Evolutionary conservation across 2,888 invertebrate genomes (phyloP).

Genomic region (Stenotaenia linearis): DNA sequence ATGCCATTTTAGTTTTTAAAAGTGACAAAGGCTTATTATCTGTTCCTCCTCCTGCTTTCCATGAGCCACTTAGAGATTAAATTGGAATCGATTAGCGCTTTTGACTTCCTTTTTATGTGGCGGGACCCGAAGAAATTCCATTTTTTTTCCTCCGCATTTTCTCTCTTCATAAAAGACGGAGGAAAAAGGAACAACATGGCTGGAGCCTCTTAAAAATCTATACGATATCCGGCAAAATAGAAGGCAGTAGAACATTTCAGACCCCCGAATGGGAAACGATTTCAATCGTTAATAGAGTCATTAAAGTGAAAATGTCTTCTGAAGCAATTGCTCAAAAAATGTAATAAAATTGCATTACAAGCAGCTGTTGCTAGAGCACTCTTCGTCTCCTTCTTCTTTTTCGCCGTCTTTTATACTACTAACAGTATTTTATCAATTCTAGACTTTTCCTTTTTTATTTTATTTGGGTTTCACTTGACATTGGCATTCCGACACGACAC

Average conservation of each 20-base stretch:
- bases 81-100: slow-evolving; percentile 26
- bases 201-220: slow-evolving; percentile 26
- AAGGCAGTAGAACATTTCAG: slow-evolving; percentile 12
- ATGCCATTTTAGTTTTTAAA: neutral
- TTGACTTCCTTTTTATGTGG: slow-evolving; percentile 23
- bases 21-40: slow-evolving; percentile 17
- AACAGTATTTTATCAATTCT: neutral
- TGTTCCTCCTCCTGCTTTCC: slow-evolving; percentile 3
- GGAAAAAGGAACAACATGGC: slow-evolving; percentile 21
- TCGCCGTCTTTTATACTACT: neutral
- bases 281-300: slow-evolving; percentile 22
- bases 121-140: neutral
- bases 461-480: too few relatives aligned
- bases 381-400: neutral
- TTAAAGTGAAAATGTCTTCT: slow-evolving; percentile 23
- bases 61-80: slow-evolving; percentile 23
- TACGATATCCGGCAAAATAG: slow-evolving; percentile 26
- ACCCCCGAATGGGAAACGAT: slow-evolving; percentile 23
- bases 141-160: neutral
- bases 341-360: slow-evolving; percentile 24
- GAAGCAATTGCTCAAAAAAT: slow-evolving; percentile 23
- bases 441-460: neutral
- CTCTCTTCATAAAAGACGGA: neutral
- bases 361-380: neutral
- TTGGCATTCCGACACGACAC: too few relatives aligned